Base-by-base conservation (phyloP, 1,140 invertebrate species). In the Lepeophtheirus salmonis region DNA sequence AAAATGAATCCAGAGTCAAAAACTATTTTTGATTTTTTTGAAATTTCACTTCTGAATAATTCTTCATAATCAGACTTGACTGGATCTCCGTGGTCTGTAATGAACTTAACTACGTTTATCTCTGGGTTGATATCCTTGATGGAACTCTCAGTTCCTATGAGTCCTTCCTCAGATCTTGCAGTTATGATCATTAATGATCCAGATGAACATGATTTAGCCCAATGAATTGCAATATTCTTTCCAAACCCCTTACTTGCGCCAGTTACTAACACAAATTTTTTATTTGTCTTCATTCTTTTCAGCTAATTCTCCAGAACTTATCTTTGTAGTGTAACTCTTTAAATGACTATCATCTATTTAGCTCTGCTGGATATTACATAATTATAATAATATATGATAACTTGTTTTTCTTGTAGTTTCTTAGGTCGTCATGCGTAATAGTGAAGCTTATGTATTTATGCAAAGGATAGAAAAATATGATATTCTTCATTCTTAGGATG, bases 1-100 rank as follows among this genome's bases (percentile, higher is more conserved):
- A 57, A 17, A n/a, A 57, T 16, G 22, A 57, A 3, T 3, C 6
- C 26, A 14, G 14, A 16, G 23, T 57, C 55, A 41, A 57, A 57
- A n/a, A n/a, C n/a, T n/a, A n/a, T n/a, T n/a, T n/a, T n/a, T 41
- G 6, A 10, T n/a, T 41, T n/a, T 41, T n/a, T n/a, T 10, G 6
- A 41, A 10, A 41, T n/a, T 41, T 41, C 30, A 10, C 30, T 41
- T n/a, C n/a, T 6, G 30, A 41, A 41, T 10, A 41, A n/a, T 41
- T 6, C n/a, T 41, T 41, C 30, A 41, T 41, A 41, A 10, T 41
- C 30, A n/a, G 6, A 6, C n/a, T 6, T n/a, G 6, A 41, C 6
- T 6, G 30, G 30, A n/a, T n/a, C 6, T 41, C 30, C 30, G 30
- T 41, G 30, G n/a, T 41, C 30, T n/a, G 30, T 41, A 10, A 41